phyloP scores from a whole-genome alignment of 2,113 vertebrate species.

The Grallaria varia region DNA sequence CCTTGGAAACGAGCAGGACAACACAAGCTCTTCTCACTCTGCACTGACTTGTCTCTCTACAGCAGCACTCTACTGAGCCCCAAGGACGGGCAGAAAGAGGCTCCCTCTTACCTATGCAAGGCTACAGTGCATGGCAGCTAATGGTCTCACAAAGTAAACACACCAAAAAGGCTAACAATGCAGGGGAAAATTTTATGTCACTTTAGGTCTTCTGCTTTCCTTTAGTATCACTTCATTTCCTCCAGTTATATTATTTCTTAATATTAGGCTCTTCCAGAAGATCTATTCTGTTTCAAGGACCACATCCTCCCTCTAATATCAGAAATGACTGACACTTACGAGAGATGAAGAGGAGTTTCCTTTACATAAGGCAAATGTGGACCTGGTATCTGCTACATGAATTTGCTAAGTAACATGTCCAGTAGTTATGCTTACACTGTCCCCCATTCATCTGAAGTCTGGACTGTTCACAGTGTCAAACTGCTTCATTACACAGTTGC shows the following conservation, averaged over 20 bases:
- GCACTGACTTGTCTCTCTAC: fast-evolving
- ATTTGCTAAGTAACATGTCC: background rate
- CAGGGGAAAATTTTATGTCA: background rate
- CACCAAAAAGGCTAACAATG: background rate
- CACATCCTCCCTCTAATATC: background rate
- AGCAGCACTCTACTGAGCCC: background rate
- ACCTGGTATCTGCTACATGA: background rate
- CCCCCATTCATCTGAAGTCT: background rate
- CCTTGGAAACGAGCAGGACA: background rate
- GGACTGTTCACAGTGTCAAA: background rate
- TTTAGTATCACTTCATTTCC: background rate
- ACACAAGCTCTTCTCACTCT: background rate
- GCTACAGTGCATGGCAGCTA: background rate
- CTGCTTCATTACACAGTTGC: background rate
- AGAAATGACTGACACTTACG: background rate
- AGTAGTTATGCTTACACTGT: background rate
- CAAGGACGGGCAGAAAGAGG: background rate
- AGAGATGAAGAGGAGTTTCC: background rate
- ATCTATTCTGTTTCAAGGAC: background rate
- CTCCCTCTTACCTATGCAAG: background rate
- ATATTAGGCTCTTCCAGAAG: background rate
- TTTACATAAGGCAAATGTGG: background rate
- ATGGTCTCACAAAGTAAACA: background rate
- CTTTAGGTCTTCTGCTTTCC: background rate
- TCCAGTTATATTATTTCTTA: background rate